Evolutionary conservation across 2,888 invertebrate species (phyloP), one percentile per base, ranked within the genome.

Genomic region (Epistrophe eligans): DNA sequence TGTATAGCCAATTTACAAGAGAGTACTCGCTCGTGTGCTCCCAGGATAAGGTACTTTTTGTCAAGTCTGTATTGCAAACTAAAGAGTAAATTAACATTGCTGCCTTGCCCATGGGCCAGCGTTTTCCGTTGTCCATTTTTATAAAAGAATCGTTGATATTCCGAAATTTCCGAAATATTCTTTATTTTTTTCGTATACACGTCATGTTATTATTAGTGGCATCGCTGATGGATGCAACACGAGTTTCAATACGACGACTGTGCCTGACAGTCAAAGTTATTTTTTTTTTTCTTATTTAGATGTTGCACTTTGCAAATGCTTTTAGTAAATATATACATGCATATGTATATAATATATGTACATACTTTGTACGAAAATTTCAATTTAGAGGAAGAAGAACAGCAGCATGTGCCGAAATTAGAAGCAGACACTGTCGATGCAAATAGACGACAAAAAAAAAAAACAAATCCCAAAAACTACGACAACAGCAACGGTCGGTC

Each of bases 381-480:
- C 58, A 72, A 76, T 84, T 77, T 67, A 67, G 55, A 80, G 64
- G 84, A 84, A 84, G 71, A 71, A 79, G 66, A 79, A 72, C 80
- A 77, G 77, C 71, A 71, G 80, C 84, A 80, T 72, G 58, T 80
- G 84, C 80, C 66, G 77, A 84, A 84, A 84, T 84, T 80, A 84
- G 84, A 84, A 67, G 77, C 80, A 84, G 84, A 84, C 84, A 80
- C 80, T 80, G 77, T 84, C 80, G 80, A 84, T 84, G 80, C 58
- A 80, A 80, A 80, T 80, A 77, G 80, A 80, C 66, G 17, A 80
- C 62, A 50, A 57, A 62, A 64, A 66, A 48, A 3, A 66, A 52
- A 52, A 52, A 55, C 38, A 24, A 32, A 45, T 70, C 38, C 24
- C 5, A 55, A 52, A 40, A 48, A 43, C 80, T 24, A 62, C 55